These are phyloP conservation scores for Lineus longissimus DNA, from an alignment of 1,140 invertebrate genomes.

Conservation along the genomic window DNA sequence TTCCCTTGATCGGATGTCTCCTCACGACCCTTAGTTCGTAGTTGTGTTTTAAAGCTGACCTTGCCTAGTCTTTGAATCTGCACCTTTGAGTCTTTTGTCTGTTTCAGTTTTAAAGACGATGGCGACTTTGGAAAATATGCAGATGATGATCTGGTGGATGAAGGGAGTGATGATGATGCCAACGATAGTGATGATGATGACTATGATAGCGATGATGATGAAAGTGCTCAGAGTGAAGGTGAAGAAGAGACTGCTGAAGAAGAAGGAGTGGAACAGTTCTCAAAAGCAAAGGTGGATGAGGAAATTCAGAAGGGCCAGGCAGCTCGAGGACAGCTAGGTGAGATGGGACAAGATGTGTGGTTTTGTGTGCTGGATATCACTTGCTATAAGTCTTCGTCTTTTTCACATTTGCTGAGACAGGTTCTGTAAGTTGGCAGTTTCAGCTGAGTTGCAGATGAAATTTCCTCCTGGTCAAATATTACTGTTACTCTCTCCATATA, in stretches of 20 bases:
- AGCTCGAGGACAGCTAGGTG: slow-evolving; percentile 66
- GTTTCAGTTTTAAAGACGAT: slow-evolving; percentile 22
- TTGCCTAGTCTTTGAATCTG: no score
- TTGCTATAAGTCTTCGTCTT: slow-evolving; percentile 4
- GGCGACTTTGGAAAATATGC: slow-evolving; percentile 49
- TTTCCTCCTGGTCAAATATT: no score
- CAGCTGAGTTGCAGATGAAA: no score
- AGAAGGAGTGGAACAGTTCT: slow-evolving; percentile 28
- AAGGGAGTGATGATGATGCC: slow-evolving; percentile 27
- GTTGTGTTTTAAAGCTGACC: no score
- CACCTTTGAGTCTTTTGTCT: slow-evolving; percentile 4
- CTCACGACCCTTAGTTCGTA: no score
- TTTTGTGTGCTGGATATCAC: no score
- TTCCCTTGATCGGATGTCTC: no score
- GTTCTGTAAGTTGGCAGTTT: no score
- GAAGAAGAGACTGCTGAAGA: slow-evolving; percentile 20
- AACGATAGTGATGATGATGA: slow-evolving; percentile 23
- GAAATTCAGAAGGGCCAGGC: slow-evolving; percentile 74
- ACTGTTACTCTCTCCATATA: no score
- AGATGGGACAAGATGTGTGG: neutral
- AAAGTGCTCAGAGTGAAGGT: slow-evolving; percentile 14
- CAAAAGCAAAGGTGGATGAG: slow-evolving; percentile 55
- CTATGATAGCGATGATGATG: slow-evolving; percentile 44
- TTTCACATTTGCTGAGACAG: no score
- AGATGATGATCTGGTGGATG: slow-evolving; percentile 55